phyloP scores from a whole-genome alignment of 2,113 vertebrate species.

The Chrysemys picta region DNA sequence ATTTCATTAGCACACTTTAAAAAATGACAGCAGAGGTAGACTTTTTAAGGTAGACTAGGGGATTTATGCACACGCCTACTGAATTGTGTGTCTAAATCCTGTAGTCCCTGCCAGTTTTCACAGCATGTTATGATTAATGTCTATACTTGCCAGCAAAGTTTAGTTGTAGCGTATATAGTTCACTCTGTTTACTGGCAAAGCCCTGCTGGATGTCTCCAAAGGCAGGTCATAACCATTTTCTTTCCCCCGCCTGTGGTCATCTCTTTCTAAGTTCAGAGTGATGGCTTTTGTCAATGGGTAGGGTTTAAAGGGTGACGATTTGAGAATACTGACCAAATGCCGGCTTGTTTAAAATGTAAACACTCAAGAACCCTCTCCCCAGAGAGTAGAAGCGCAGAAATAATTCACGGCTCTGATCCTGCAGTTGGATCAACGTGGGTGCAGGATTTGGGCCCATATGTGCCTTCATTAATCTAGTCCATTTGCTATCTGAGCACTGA shows the following conservation, averaged over 20 bases:
- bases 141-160: background rate
- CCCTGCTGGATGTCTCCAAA: constrained; percentile 39
- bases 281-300: constrained; percentile 42
- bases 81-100: background rate
- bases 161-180: constrained; percentile 13
- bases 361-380: constrained; percentile 8
- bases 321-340: constrained; percentile 43
- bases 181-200: constrained; percentile 64
- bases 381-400: background rate
- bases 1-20: background rate
- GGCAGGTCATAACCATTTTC: constrained; percentile 44
- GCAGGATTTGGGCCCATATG: background rate
- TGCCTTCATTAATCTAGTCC: background rate
- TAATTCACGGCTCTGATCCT: background rate
- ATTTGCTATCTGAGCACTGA: background rate
- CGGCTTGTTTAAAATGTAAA: constrained; percentile 60
- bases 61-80: background rate
- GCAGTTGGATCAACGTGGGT: background rate
- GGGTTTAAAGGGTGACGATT: constrained; percentile 42
- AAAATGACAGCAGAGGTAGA: background rate
- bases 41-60: background rate
- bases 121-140: constrained; percentile 26
- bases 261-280: constrained; percentile 49
- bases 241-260: background rate
- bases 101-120: background rate